These are phyloP conservation scores for Shinisaurus crocodilurus DNA, from an alignment of 2,113 vertebrate genomes.

Conservation along the genomic window DNA sequence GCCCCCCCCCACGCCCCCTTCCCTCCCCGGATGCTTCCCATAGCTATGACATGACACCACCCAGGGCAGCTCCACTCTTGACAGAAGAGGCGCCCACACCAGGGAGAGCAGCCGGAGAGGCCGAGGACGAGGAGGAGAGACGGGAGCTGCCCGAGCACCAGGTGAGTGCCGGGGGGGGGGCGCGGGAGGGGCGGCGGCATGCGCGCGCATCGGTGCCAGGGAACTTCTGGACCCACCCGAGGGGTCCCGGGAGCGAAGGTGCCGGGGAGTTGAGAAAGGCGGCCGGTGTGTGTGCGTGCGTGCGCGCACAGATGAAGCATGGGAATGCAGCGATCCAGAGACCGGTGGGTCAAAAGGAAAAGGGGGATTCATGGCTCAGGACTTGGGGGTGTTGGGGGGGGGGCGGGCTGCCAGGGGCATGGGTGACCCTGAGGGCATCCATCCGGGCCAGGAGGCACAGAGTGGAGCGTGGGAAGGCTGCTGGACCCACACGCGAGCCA, in stretches of 20 bases:
- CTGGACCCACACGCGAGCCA: neutral
- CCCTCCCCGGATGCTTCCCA: constrained; percentile 25
- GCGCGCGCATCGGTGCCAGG: neutral
- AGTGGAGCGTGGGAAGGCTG: neutral
- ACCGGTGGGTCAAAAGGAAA: neutral
- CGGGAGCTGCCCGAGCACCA: too few relatives aligned
- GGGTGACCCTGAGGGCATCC: too few relatives aligned
- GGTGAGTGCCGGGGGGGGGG: neutral
- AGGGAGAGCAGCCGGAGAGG: neutral
- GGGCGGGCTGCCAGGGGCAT: too few relatives aligned
- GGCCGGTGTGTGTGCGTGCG: too few relatives aligned
- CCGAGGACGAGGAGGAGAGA: too few relatives aligned
- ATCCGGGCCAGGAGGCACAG: neutral
- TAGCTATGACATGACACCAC: neutral
- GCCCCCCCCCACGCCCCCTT: neutral
- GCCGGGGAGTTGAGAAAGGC: neutral
- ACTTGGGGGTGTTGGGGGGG: too few relatives aligned
- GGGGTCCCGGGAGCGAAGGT: neutral
- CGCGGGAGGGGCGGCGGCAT: too few relatives aligned
- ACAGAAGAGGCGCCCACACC: neutral
- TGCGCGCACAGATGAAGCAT: neutral
- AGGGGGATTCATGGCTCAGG: too few relatives aligned
- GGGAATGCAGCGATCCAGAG: neutral
- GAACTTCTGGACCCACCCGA: neutral
- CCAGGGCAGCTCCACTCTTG: constrained; percentile 11